Conservation (phyloP, 2,797 vertebrate genomes). For the Chaenodraco wilsoni region DNA sequence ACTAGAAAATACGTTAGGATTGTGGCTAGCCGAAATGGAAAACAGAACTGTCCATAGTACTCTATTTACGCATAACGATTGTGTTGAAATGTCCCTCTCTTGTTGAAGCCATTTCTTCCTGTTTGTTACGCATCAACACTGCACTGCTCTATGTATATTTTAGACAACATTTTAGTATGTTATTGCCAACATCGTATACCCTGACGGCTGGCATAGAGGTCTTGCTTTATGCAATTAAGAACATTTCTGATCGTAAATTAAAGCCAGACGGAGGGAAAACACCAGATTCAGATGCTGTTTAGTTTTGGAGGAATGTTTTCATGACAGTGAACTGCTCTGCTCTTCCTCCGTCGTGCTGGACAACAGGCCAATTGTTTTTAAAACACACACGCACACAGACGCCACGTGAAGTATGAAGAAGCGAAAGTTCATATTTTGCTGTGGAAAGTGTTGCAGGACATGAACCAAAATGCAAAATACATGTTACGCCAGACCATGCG, state of each 20-base stretch:
- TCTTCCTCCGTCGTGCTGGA: constrained; percentile 13
- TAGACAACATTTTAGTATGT: constrained; percentile 4
- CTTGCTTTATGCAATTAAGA: constrained; percentile 37
- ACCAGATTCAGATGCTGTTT: constrained; percentile 51
- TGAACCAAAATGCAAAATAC: constrained; percentile 9
- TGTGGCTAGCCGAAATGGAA: neutral
- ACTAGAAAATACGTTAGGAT: neutral
- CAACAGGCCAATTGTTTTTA: constrained; percentile 13
- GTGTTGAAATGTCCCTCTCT: constrained; percentile 3
- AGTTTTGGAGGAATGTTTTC: constrained; percentile 60
- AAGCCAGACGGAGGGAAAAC: constrained; percentile 35
- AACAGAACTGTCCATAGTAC: neutral
- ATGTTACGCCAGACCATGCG: neutral
- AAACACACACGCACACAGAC: constrained; percentile 8
- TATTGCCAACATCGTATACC: constrained; percentile 29
- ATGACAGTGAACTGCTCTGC: constrained; percentile 41
- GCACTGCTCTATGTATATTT: constrained; percentile 18
- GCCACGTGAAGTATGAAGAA: neutral
- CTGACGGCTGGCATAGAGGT: constrained; percentile 24
- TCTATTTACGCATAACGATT: constrained; percentile 11
- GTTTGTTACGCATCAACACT: constrained; percentile 11
- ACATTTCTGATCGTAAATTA: constrained; percentile 58
- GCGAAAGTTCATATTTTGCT: neutral
- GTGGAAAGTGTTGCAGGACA: constrained; percentile 5
- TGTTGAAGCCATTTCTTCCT: neutral